These are phyloP conservation scores for Acleris holmiana DNA, from an alignment of 2,888 invertebrate species.

Conservation along the genomic window DNA sequence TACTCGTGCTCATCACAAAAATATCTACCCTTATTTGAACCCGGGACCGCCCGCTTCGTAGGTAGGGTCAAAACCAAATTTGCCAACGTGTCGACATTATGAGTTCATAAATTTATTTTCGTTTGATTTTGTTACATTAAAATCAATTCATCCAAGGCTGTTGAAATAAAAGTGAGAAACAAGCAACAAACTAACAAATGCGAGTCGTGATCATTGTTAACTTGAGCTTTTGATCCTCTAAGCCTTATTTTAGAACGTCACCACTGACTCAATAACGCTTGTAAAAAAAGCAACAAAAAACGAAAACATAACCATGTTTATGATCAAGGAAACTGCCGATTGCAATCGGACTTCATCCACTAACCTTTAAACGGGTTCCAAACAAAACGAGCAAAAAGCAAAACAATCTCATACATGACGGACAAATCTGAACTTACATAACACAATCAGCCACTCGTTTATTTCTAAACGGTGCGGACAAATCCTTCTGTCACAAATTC, in stretches of 20 bases:
- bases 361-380: constrained; percentile 31
- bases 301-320: constrained; percentile 33
- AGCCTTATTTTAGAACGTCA: constrained; percentile 29
- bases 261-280: constrained; percentile 34
- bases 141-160: no score
- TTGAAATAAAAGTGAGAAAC: not conserved
- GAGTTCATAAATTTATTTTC: no score
- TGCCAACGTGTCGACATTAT: no score
- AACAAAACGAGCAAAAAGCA: constrained; percentile 48
- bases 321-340: constrained; percentile 35
- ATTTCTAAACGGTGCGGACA: constrained; percentile 77
- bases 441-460: constrained; percentile 79
- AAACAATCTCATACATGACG: constrained; percentile 57
- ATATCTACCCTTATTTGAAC: no score
- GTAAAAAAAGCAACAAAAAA: constrained; percentile 29
- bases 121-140: no score
- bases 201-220: constrained; percentile 14
- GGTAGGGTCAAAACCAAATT: no score
- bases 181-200: not conserved
- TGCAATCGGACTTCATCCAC: constrained; percentile 35
- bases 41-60: no score
- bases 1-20: no score
- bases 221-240: constrained; percentile 7
- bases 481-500: constrained; percentile 75
- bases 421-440: constrained; percentile 70